Conservation (phyloP, 2,797 vertebrate species). For the Sciurus vulgaris region DNA sequence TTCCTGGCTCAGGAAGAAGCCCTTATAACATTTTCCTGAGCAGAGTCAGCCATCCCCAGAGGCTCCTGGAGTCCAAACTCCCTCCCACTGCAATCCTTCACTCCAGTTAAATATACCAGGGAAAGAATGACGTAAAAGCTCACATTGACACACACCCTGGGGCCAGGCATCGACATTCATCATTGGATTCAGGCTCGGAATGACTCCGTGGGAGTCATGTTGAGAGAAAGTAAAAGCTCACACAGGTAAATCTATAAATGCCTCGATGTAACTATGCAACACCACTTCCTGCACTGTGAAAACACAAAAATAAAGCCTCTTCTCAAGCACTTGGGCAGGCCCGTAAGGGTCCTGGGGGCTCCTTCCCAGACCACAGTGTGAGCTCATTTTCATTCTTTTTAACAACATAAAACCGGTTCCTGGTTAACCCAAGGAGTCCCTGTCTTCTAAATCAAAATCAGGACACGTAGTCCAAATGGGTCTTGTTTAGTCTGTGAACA, state of each 20-base stretch:
- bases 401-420: not conserved
- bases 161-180: too few species aligned
- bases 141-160: accelerated
- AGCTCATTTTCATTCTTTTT: not conserved
- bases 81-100: not conserved
- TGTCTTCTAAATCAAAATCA: not conserved
- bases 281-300: not conserved
- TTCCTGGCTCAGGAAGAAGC: not conserved
- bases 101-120: not conserved
- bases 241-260: accelerated
- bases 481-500: not conserved
- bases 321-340: not conserved
- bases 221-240: not conserved
- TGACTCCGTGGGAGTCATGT: accelerated
- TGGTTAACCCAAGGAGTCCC: not conserved
- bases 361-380: not conserved
- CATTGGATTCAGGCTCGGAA: not conserved
- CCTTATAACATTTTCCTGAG: not conserved
- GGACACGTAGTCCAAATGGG: not conserved
- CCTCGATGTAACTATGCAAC: accelerated
- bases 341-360: not conserved
- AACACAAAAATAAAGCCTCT: not conserved
- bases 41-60: not conserved
- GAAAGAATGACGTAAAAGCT: not conserved
- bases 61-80: not conserved